Percentiles rank a stretch among this genome's conserved stretches.
These are phyloP conservation scores for Agrypnus murinus DNA, from an alignment of 2,888 invertebrate genomes.

Conservation along the genomic window DNA sequence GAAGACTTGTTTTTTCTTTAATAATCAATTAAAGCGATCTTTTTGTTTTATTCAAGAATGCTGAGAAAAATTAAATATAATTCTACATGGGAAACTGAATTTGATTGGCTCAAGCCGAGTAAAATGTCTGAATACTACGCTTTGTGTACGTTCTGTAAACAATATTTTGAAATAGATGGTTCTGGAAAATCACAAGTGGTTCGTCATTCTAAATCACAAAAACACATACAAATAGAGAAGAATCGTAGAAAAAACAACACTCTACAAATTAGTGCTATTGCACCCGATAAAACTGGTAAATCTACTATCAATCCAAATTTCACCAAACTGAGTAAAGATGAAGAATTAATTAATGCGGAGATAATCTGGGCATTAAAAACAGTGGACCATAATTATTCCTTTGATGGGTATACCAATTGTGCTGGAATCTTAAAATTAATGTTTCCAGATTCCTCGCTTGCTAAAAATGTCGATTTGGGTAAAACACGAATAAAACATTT, in stretches of 20 bases:
- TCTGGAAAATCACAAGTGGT: conserved; percentile 40
- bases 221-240: conserved; percentile 33
- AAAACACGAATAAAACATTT: conserved; percentile 33
- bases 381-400: conserved; percentile 35
- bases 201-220: conserved; percentile 36
- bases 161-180: conserved; percentile 40
- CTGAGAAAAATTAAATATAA: conserved; percentile 37
- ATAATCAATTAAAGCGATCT: neutral
- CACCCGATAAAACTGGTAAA: neutral
- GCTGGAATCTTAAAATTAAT: conserved; percentile 39
- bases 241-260: conserved; percentile 24
- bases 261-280: neutral
- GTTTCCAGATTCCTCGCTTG: conserved; percentile 42
- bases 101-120: conserved; percentile 43
- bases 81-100: conserved; percentile 42
- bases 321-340: conserved; percentile 40
- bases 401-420: conserved; percentile 27
- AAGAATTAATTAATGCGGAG: conserved; percentile 43
- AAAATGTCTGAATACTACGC: conserved; percentile 42
- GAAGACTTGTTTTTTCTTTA: neutral
- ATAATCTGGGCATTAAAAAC: conserved; percentile 40
- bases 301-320: neutral
- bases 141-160: conserved; percentile 41
- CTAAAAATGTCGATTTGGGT: conserved; percentile 33
- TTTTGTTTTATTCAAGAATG: conserved; percentile 12